phyloP scores from a whole-genome alignment of 2,113 vertebrate species.

The Porphyrio hochstetteri region DNA sequence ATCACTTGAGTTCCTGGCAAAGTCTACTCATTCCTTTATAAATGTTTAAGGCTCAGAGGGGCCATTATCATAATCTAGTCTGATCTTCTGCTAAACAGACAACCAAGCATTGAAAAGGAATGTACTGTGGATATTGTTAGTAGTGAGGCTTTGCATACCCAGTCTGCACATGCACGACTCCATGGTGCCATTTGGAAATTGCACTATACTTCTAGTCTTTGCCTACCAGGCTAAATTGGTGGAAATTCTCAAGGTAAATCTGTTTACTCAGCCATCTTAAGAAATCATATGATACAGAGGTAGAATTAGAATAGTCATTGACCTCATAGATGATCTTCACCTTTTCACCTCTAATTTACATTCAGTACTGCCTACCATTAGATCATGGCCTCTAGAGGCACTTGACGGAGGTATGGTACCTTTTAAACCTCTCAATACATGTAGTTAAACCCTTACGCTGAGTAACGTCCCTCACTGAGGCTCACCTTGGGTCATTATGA shows the following conservation, averaged over 20 bases:
- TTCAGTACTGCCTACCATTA: background rate
- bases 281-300: background rate
- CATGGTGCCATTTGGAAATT: background rate
- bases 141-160: background rate
- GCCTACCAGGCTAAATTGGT: background rate
- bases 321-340: background rate
- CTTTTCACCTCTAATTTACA: background rate
- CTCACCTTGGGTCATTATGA: background rate
- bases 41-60: background rate
- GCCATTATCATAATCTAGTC: background rate
- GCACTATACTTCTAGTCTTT: background rate
- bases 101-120: background rate
- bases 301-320: background rate
- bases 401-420: background rate
- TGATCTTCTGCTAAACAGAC: background rate
- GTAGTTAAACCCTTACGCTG: background rate
- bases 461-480: background rate
- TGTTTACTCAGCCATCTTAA: background rate
- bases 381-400: background rate
- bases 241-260: background rate
- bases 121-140: background rate
- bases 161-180: background rate
- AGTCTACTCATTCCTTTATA: background rate
- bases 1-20: background rate
- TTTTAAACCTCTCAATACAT: background rate